These are phyloP conservation scores for Cataglyphis albicans DNA, from an alignment of 2,888 invertebrate species.

Conservation along the genomic window DNA sequence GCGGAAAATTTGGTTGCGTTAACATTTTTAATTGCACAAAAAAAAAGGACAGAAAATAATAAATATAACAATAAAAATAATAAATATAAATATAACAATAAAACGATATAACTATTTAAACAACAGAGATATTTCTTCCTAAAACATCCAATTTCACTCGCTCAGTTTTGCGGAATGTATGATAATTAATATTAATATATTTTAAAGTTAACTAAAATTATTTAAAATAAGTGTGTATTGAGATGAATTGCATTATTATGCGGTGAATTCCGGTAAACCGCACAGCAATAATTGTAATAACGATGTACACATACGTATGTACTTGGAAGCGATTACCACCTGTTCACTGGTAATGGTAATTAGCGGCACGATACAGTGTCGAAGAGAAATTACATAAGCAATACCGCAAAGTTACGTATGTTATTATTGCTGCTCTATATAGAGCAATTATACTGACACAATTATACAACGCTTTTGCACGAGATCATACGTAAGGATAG, in stretches of 20 bases:
- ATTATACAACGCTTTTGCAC: background rate
- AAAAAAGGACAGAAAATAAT: background rate
- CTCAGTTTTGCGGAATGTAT: background rate
- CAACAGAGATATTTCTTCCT: background rate
- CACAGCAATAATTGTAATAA: constrained; percentile 32
- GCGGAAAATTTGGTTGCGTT: constrained; percentile 11
- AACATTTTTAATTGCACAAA: background rate
- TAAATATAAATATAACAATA: background rate
- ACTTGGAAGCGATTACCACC: constrained; percentile 51
- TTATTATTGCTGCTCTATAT: background rate
- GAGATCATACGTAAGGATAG: background rate
- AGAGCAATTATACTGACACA: background rate
- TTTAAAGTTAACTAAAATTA: constrained; percentile 8
- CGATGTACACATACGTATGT: constrained; percentile 21
- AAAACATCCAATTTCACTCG: background rate
- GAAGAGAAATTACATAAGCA: constrained; percentile 37
- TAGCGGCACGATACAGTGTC: constrained; percentile 36
- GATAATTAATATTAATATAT: background rate
- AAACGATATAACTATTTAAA: background rate
- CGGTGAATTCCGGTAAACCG: background rate
- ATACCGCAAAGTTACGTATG: background rate
- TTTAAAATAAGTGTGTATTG: background rate
- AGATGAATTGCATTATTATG: constrained; percentile 1
- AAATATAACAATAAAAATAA: background rate
- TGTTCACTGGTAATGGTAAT: constrained; percentile 32